Evolutionary conservation across 2,797 vertebrate genomes (phyloP).

Genomic region (Gadopsis bispinosus): DNA sequence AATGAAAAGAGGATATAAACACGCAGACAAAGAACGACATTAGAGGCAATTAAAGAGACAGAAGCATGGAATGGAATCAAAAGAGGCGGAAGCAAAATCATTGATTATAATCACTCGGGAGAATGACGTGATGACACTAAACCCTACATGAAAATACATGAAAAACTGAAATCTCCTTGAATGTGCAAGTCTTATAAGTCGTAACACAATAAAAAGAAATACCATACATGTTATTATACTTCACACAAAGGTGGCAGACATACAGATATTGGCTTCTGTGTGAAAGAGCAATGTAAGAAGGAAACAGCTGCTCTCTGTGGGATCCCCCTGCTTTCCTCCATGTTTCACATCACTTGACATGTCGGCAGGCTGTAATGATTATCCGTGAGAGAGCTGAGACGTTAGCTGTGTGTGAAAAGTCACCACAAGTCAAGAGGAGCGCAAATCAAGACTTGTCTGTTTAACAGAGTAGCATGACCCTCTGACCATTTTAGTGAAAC

Average conservation of each 20-base stretch:
- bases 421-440: neutral
- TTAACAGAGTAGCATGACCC: neutral
- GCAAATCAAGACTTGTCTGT: neutral
- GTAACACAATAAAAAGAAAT: neutral
- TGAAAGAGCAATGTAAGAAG: neutral
- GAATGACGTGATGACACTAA: no score
- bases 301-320: neutral
- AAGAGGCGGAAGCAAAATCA: neutral
- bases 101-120: neutral
- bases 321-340: neutral
- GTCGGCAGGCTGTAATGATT: neutral
- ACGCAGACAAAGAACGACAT: neutral
- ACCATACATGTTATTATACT: neutral
- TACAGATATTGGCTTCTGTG: slow-evolving; percentile 1
- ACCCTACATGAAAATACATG: no score
- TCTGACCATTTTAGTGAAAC: neutral
- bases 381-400: no score
- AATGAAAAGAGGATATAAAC: neutral
- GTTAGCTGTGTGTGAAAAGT: neutral
- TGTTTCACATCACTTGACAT: neutral
- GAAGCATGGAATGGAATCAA: no score
- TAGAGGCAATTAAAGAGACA: no score
- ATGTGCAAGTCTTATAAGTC: neutral
- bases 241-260: slow-evolving; percentile 11
- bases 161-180: no score